Evolutionary conservation across 2,888 invertebrate genomes (phyloP), one percentile per base, ranked within the genome.

Genomic region (Noctua comes): DNA sequence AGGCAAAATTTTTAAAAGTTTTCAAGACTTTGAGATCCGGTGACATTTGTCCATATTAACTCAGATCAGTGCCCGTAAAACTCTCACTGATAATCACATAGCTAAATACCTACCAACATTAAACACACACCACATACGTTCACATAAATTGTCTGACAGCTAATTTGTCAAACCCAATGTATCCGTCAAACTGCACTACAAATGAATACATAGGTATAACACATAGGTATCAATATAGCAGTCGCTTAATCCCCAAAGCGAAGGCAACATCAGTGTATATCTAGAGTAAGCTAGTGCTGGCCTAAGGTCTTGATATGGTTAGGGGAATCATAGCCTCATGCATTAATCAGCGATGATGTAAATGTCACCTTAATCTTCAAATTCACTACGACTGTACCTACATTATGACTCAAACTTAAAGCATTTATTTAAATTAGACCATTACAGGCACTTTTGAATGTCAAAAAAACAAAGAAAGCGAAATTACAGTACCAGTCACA

Each of bases 131-230:
- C 8, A 62, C 31, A 27, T 8, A 57, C 16, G 36, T 36, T 27
- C 27, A 31, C 31, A 51, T 83, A 59, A 59, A 68, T 59, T 36
- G 27, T 27, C 36, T 54, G 68, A 69, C 78, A 65, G 51, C 24
- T 70, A 69, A 84, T 78, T 70, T 78, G 79, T 84, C 84, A 59
- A 59, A 24, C 24, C 16, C 31, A 36, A 70, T n/a, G n/a, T 65
- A 36, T 48, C 18, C 40, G 27, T 76, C 76, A 69, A 65, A 84
- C 48, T 78, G 69, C 43, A 78, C 18, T 40, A 6, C 31, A 36
- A 65, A 69, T 78, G 16, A 46, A 69, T 59, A 79, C 66, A 51
- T 65, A 77, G 7, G 27, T n/a, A 36, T 13, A 48, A 43, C 40
- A 77, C 11, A 36, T 36, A 36, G 13, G 24, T 48, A 40, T 77